Evolutionary conservation across 2,113 vertebrate species (phyloP).

Genomic region (Choloepus hoffmanni): DNA sequence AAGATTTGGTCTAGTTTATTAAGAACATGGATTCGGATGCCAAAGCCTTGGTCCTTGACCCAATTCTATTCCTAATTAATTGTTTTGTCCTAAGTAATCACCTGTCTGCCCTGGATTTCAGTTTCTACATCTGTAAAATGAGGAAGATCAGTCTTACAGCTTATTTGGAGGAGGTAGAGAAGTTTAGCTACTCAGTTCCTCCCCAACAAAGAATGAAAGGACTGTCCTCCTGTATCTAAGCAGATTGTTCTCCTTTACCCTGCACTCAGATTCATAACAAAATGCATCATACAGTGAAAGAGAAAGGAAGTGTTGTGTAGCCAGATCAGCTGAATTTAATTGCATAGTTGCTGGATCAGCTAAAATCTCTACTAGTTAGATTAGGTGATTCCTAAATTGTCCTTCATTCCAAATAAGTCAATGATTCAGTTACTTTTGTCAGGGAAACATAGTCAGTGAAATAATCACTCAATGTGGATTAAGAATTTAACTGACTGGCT

Average conservation of each 20-base stretch:
- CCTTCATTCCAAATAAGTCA: conserved; percentile 25
- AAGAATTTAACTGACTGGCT: background rate
- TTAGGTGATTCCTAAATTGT: background rate
- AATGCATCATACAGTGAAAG: background rate
- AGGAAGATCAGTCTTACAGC: background rate
- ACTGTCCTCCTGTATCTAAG: background rate
- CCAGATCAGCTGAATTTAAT: background rate
- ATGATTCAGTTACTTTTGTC: conserved; percentile 17
- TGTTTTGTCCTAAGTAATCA: background rate
- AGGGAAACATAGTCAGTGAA: background rate
- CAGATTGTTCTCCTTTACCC: background rate
- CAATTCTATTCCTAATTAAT: background rate
- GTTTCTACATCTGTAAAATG: conserved; percentile 6
- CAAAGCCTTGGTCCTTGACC: background rate
- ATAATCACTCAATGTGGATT: background rate
- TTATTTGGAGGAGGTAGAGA: background rate
- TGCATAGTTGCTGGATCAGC: background rate
- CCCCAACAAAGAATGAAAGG: background rate
- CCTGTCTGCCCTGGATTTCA: background rate
- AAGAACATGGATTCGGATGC: background rate
- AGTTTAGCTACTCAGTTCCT: background rate
- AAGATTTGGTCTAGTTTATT: background rate
- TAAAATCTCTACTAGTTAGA: background rate
- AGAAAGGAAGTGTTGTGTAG: background rate
- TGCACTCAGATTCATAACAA: conserved; percentile 15